A percentile compares a stretch with the other conserved stretches of the same genome.
These are phyloP conservation scores for Pygathrix nemaeus DNA, from an alignment of 2,113 vertebrate species.

Conservation along the genomic window DNA sequence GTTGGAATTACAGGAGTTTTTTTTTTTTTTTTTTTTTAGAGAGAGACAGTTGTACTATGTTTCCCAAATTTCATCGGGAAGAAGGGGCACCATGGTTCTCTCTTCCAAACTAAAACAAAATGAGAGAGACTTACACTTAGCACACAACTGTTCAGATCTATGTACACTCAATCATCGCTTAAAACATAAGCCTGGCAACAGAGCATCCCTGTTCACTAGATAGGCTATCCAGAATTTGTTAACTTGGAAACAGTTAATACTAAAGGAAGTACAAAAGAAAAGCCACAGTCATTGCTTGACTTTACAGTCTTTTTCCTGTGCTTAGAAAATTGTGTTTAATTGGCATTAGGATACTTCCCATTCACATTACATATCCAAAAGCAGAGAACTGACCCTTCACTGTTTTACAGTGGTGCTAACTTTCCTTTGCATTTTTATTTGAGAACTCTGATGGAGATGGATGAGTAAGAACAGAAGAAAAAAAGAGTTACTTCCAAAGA, in stretches of 20 bases:
- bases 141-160: not conserved
- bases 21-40: not conserved
- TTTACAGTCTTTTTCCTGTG: not conserved
- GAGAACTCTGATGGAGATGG: not conserved
- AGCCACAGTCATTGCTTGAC: not conserved
- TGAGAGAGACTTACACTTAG: not conserved
- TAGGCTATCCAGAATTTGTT: not conserved
- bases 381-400: not conserved
- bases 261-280: not conserved
- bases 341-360: not conserved
- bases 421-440: not conserved
- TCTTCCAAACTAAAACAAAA: not conserved
- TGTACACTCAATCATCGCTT: not conserved
- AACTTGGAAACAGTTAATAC: not conserved
- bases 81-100: not conserved
- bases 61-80: not conserved
- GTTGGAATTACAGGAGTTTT: not conserved
- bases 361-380: not conserved
- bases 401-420: not conserved
- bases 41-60: not conserved
- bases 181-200: not conserved
- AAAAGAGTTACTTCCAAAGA: not conserved
- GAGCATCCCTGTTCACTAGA: not conserved
- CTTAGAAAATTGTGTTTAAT: not conserved
- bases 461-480: not conserved